Base-by-base conservation (phyloP, 1,140 invertebrate genomes). In the Ceratitis capitata region DNA sequence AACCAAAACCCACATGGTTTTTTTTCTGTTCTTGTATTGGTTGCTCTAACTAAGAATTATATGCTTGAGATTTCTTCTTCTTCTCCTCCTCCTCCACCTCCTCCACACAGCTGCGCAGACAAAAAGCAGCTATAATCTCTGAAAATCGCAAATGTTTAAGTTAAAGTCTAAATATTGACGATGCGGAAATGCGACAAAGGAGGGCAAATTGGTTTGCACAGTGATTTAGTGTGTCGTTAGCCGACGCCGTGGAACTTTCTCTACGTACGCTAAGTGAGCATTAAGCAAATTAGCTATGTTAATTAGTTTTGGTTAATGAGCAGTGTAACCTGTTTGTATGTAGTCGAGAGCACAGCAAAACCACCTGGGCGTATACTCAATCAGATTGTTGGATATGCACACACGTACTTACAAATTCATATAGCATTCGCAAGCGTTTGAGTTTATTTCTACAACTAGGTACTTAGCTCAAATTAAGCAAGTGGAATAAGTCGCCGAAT, bases 261-360 rank as follows among this genome's bases (percentile, higher is more conserved):
- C 6, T 39, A 47, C 19, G 69, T 39, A 47, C 19, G 69, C 69
- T 47, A 45, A 78, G 69, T 78, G 39, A 78, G 69, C 69, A 78
- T 78, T 78, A 78, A 78, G 69, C 39, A 47, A 78, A 78, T 78
- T 78, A 47, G 69, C 61, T 69, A 39, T 69, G 61, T 69, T 69
- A 69, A 69, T 69, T 69, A 69, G 69, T 78, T 78, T 78, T 47
- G 39, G 69, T 78, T 78, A 78, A 78, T 45, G 69, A 78, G 69
- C 69, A 78, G 39, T 42, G 35, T 78, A 78, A 78, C n/a, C 39
- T 45, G n/a, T n/a, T n/a, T n/a, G n/a, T n/a, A n/a, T n/a, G 35
- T 19, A 19, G 39, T 78, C 39, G 42, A 45, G 35, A 3, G 61
- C 29, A 35, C 9, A 10, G 51, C n/a, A 53, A 69, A 69, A 23